Conservation (phyloP, 92 coral and sea anemone species). For the Siderastrea radians region DNA sequence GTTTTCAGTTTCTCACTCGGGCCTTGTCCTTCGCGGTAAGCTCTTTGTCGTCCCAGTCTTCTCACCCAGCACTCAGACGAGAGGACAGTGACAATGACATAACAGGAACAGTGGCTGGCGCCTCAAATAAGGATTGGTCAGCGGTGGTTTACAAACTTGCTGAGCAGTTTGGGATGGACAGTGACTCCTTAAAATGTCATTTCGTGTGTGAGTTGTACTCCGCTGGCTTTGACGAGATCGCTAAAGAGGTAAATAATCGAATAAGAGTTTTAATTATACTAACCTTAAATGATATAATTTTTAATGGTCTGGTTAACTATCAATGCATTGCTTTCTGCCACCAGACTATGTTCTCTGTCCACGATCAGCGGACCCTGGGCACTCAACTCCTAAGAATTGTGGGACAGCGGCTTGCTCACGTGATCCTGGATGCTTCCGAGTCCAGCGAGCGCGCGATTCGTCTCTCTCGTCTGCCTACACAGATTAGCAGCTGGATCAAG, state of each 20-base stretch:
- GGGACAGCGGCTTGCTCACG: conserved; percentile 94
- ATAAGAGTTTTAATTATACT: neutral
- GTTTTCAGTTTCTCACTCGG: conserved; percentile 71
- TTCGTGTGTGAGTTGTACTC: conserved; percentile 87
- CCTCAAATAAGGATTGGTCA: conserved; percentile 78
- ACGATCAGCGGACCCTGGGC: conserved; percentile 78
- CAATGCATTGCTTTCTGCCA: neutral
- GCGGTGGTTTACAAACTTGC: conserved; percentile 77
- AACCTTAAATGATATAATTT: neutral
- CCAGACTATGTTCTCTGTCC: conserved; percentile 87
- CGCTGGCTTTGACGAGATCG: conserved; percentile 81
- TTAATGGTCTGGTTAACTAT: neutral
- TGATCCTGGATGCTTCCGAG: conserved; percentile 79
- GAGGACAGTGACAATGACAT: conserved; percentile 49
- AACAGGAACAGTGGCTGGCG: conserved; percentile 6
- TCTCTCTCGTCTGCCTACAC: conserved; percentile 88
- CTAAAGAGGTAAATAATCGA: conserved; percentile 75
- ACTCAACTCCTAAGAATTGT: conserved; percentile 80
- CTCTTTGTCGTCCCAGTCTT: conserved; percentile 47
- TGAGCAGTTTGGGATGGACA: conserved; percentile 89
- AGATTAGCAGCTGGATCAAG: conserved; percentile 96
- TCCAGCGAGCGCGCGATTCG: conserved; percentile 90
- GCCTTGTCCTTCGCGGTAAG: conserved; percentile 76
- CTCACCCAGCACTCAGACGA: conserved; percentile 26
- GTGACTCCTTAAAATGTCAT: conserved; percentile 77